Percentiles rank a stretch among this genome's conserved stretches.
Conservation (phyloP, 2,797 vertebrate genomes). For the Epinephelus awoara region DNA sequence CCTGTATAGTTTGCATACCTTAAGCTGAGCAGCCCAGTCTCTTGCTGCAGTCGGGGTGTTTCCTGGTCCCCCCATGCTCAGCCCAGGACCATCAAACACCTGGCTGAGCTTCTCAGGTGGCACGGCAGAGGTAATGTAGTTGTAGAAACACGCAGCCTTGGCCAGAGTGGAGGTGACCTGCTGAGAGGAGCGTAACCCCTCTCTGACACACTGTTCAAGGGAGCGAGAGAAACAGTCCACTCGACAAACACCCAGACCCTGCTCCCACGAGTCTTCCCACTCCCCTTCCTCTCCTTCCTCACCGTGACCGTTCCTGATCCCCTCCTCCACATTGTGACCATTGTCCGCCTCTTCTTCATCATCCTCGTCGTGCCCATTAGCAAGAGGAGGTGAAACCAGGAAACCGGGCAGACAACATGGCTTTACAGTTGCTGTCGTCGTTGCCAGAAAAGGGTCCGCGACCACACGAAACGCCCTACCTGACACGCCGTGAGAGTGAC, state of each 20-base stretch:
- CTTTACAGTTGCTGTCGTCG: slow-evolving; percentile 51
- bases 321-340: slow-evolving; percentile 54
- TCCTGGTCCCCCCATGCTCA: slow-evolving; percentile 55
- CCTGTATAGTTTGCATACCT: slow-evolving; percentile 59
- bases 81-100: slow-evolving; percentile 79
- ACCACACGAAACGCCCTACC: slow-evolving; percentile 86
- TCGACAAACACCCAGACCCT: slow-evolving; percentile 80
- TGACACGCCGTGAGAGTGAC: slow-evolving; percentile 83
- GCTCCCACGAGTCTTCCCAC: slow-evolving; percentile 81
- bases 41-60: slow-evolving; percentile 45
- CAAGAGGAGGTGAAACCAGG: slow-evolving; percentile 54
- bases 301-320: slow-evolving; percentile 69
- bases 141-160: slow-evolving; percentile 86
- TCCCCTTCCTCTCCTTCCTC: slow-evolving; percentile 62
- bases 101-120: slow-evolving; percentile 87
- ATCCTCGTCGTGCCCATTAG: slow-evolving; percentile 64
- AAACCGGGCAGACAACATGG: slow-evolving; percentile 84
- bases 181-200: slow-evolving; percentile 81
- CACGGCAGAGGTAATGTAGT: slow-evolving; percentile 86
- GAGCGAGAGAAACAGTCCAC: slow-evolving; percentile 87
- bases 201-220: slow-evolving; percentile 83
- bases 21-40: slow-evolving; percentile 87
- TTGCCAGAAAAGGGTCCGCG: slow-evolving; percentile 71
- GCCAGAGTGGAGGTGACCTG: slow-evolving; percentile 81
- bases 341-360: slow-evolving; percentile 55